Evolutionary conservation across 1,140 invertebrate species (phyloP).

Genomic region (Achroia grisella): DNA sequence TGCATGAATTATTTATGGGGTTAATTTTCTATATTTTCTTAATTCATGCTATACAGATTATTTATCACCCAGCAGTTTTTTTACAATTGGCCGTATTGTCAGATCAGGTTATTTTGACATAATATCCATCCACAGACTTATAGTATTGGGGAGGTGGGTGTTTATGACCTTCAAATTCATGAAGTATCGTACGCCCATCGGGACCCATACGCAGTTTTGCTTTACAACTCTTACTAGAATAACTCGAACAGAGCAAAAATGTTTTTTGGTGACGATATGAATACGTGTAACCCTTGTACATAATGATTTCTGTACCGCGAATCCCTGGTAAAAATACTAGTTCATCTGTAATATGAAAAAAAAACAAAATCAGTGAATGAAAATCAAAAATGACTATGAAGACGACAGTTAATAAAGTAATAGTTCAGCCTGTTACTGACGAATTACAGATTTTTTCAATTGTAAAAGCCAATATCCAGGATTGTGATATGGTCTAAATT

Average conservation of each 20-base stretch:
- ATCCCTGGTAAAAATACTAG: not conserved
- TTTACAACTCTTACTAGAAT: constrained; percentile 8
- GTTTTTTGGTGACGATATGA: constrained; percentile 5
- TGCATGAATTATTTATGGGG: too few relatives aligned
- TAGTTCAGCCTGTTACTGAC: too few relatives aligned
- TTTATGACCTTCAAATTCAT: constrained; percentile 10
- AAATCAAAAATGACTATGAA: too few relatives aligned
- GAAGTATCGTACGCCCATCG: constrained; percentile 6
- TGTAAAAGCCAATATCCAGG: too few relatives aligned
- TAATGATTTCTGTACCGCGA: not conserved
- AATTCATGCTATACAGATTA: too few relatives aligned
- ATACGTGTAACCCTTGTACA: constrained; percentile 18
- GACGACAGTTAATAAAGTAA: too few relatives aligned
- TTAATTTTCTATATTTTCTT: too few relatives aligned
- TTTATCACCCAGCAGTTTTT: too few relatives aligned
- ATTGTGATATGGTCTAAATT: too few relatives aligned
- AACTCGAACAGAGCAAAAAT: constrained; percentile 16
- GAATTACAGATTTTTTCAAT: too few relatives aligned
- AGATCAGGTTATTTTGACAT: constrained; percentile 1
- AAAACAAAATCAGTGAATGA: not conserved
- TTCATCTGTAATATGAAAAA: not conserved
- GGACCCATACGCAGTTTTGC: constrained; percentile 15
- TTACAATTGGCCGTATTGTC: too few relatives aligned
- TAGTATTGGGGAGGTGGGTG: constrained; percentile 18
- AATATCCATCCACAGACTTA: constrained; percentile 5